phyloP scores from a whole-genome alignment of 2,888 invertebrate species.

The Morpho achilles region DNA sequence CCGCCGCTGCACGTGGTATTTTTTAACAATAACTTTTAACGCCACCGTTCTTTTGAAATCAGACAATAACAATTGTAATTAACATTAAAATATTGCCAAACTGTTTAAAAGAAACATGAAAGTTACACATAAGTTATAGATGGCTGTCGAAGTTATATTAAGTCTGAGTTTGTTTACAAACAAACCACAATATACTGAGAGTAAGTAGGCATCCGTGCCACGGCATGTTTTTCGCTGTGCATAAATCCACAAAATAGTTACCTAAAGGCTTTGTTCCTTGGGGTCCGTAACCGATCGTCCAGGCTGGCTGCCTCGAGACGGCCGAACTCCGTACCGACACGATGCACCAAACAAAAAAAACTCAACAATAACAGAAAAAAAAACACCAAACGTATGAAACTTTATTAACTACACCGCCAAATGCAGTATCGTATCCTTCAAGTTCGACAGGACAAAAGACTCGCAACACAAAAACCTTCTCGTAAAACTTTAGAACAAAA shows the following conservation, averaged over 20 bases:
- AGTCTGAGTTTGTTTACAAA: constrained; percentile 27
- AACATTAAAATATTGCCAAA: not conserved
- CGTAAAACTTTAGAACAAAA: constrained; percentile 73
- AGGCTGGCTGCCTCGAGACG: constrained; percentile 66
- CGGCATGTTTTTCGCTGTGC: constrained; percentile 7
- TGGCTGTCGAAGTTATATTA: not conserved
- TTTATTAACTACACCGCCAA: constrained; percentile 63
- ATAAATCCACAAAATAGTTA: constrained; percentile 53
- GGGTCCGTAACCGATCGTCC: constrained; percentile 64
- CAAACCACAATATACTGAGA: constrained; percentile 16
- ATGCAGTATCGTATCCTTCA: constrained; percentile 57
- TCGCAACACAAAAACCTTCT: constrained; percentile 68
- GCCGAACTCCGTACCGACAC: constrained; percentile 71
- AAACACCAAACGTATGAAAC: constrained; percentile 69
- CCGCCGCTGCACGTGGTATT: constrained; percentile 23
- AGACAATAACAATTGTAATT: constrained; percentile 9
- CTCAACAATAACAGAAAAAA: constrained; percentile 74
- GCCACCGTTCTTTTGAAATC: constrained; percentile 6
- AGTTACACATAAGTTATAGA: no score
- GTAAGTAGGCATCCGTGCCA: constrained; percentile 10
- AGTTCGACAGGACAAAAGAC: constrained; percentile 59
- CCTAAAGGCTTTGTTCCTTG: constrained; percentile 74
- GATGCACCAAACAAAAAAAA: constrained; percentile 78
- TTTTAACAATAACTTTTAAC: constrained; percentile 21
- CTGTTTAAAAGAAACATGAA: no score